A percentile compares a stretch with the other conserved stretches of the same genome.
These are phyloP conservation scores for Salticus scenicus DNA, from an alignment of 2,888 invertebrate species.

Conservation along the genomic window DNA sequence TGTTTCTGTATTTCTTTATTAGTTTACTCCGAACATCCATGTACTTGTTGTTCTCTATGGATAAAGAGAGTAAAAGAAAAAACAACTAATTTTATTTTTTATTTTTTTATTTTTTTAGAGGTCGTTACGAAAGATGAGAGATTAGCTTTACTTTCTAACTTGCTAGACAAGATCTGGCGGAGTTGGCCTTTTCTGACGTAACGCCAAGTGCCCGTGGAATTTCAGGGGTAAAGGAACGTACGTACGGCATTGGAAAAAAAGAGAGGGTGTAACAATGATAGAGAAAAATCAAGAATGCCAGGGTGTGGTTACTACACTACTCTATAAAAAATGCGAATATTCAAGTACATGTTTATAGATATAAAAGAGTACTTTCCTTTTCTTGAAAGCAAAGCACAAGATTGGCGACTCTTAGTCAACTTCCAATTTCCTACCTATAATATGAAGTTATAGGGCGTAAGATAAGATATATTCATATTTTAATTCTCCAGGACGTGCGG, in stretches of 20 bases:
- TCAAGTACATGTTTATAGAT: background rate
- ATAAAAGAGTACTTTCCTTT: no score
- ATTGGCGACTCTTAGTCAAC: no score
- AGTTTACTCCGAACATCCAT: background rate
- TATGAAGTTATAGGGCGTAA: no score
- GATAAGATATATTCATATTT: no score
- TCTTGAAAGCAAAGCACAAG: no score
- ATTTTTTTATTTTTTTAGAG: no score
- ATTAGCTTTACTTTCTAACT: background rate
- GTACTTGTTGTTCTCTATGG: background rate
- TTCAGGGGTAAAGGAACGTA: background rate
- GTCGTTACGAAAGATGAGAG: background rate
- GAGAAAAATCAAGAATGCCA: constrained; percentile 2
- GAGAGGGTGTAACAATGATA: constrained; percentile 17
- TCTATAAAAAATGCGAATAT: background rate
- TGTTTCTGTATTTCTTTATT: background rate
- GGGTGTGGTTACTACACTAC: background rate
- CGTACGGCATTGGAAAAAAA: background rate
- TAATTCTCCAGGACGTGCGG: no score
- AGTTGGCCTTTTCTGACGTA: background rate
- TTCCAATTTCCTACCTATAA: no score
- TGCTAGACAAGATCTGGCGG: background rate
- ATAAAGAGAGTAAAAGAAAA: background rate
- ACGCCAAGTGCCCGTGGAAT: background rate
- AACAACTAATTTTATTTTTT: background rate